Base-by-base conservation (phyloP, 2,888 invertebrate genomes). In the Sepiola atlantica region DNA sequence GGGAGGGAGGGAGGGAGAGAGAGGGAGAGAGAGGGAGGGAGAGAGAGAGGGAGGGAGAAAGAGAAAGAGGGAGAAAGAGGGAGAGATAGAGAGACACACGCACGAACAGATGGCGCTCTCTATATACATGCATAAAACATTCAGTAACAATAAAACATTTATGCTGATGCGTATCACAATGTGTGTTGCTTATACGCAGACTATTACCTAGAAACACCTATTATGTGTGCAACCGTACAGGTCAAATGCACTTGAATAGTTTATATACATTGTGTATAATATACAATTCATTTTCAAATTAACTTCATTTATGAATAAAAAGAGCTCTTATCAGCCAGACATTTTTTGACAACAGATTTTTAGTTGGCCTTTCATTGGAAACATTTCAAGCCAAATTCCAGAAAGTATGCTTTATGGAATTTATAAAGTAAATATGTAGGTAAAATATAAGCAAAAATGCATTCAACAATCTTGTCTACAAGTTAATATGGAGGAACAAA, bases 151-250 rank as follows among this genome's bases (percentile, higher is more conserved):
- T 77, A 12, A 77, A n/a, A 77, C 32, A 77, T 77, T 77, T 32
- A 14, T 32, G n/a, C 16, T 16, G 4, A 77, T 77, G 16, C 32
- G n/a, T 32, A 18, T 77, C n/a, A 77, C n/a, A 32, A 77, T 32
- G 77, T 32, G 77, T 77, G n/a, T 77, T 77, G n/a, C 2, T n/a
- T 77, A 77, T 77, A 77, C 32, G n/a, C n/a, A n/a, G 77, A 77
- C 77, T 77, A 77, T 77, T 77, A 77, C 77, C 77, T 77, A 77
- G n/a, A 77, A 77, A 77, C 77, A 77, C 77, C n/a, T 77, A 77
- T 77, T 77, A 77, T 77, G 77, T n/a, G n/a, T 77, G n/a, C n/a
- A 77, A 77, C 14, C 32, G 77, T 77, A 77, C 77, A 77, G 77
- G 77, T 77, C 77, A 77, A 77, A 77, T 77, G 77, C 77, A 77